These are phyloP conservation scores for Sinosuthora webbiana DNA, from an alignment of 2,113 vertebrate genomes.

Conservation along the genomic window DNA sequence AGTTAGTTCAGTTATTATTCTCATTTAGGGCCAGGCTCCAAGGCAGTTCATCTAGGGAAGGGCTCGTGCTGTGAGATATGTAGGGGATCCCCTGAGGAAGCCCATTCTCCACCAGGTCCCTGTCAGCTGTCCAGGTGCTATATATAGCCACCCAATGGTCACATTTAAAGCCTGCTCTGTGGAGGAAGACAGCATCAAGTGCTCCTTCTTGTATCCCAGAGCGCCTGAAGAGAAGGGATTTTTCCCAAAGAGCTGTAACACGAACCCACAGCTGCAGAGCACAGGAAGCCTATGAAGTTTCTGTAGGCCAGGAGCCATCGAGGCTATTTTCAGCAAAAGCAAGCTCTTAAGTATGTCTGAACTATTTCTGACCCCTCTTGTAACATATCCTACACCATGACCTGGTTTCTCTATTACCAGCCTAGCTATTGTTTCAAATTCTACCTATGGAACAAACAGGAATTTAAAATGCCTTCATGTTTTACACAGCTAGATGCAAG, in stretches of 20 bases:
- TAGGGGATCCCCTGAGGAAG: conserved; percentile 39
- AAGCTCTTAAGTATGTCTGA: conserved; percentile 48
- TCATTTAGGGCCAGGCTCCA: conserved; percentile 43
- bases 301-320: conserved; percentile 47
- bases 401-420: conserved; percentile 38
- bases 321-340: conserved; percentile 33
- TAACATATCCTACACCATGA: background rate
- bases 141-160: conserved; percentile 8
- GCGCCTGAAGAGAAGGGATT: conserved; percentile 37
- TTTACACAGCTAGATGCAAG: background rate
- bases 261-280: conserved; percentile 57
- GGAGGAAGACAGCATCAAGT: background rate
- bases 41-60: conserved; percentile 38
- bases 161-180: background rate
- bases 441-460: background rate
- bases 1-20: conserved; percentile 34
- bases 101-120: background rate
- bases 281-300: conserved; percentile 65
- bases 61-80: background rate
- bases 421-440: conserved; percentile 21
- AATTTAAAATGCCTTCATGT: conserved; percentile 11
- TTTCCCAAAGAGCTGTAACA: conserved; percentile 60
- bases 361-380: conserved; percentile 26
- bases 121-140: conserved; percentile 50
- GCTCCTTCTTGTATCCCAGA: background rate